Conservation (phyloP, 2,797 vertebrate genomes). For the Cuculus canorus region DNA sequence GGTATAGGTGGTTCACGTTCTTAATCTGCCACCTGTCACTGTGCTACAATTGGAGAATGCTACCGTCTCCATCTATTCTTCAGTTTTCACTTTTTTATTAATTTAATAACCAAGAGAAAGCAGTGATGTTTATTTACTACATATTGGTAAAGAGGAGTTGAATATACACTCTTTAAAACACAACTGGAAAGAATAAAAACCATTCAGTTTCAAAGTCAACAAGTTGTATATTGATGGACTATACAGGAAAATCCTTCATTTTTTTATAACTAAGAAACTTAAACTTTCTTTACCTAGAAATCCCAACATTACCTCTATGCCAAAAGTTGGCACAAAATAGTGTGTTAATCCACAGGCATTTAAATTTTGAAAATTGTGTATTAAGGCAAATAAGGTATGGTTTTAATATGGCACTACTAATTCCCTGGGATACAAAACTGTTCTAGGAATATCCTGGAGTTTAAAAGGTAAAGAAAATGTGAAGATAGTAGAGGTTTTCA, state of each 20-base stretch:
- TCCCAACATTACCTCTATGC: neutral
- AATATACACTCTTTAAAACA: neutral
- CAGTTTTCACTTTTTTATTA: neutral
- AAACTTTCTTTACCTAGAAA: neutral
- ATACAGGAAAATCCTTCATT: neutral
- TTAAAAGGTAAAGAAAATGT: constrained; percentile 4
- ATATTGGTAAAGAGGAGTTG: neutral
- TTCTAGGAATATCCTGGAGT: neutral
- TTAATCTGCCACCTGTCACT: neutral
- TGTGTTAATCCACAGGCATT: neutral
- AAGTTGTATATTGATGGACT: neutral
- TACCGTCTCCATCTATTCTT: neutral
- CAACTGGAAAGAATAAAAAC: neutral
- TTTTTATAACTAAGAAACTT: neutral
- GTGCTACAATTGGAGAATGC: neutral
- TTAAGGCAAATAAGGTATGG: neutral
- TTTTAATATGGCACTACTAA: neutral
- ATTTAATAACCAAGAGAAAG: neutral
- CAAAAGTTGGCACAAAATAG: neutral
- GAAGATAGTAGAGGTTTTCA: neutral
- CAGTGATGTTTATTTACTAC: neutral
- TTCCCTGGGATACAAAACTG: neutral
- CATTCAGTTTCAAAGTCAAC: neutral
- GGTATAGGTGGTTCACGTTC: neutral
- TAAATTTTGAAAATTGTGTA: neutral